Base-by-base conservation (phyloP, 1,140 invertebrate species). In the Hycleus cichorii region DNA sequence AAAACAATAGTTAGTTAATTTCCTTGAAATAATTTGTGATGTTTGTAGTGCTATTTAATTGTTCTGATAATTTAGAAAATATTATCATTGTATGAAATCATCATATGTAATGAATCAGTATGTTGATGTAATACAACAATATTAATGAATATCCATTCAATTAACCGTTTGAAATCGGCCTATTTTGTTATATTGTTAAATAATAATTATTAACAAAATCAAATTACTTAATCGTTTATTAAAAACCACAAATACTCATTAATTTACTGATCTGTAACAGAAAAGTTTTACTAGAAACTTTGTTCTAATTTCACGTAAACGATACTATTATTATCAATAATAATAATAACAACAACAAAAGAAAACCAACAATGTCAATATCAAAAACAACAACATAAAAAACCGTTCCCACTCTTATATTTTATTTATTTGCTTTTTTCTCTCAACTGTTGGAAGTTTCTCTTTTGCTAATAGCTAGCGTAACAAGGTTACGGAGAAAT, bases 401-500 rank as follows among this genome's bases (percentile, higher is more conserved):
- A 62, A 60, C 56, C 63, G 60, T 67, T 67, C 64, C 63, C 65
- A 66, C 54, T 61, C 54, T 57, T 48, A 6, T 10, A 11, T 42
- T n/a, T 42, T 47, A 18, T 9, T 47, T 47, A 39, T 25, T 47
- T 48, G 43, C 55, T 64, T 62, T 68, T 66, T 68, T 58, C 56
- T 50, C 40, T 42, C 10, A 5, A 11, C 11, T 51, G 44, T 52
- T 39, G 52, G 18, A 60, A 70, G 63, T 70, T 70, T 70, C 69
- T 70, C 69, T 70, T 70, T 67, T 66, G 67, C 67, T 68, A 68
- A 68, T 67, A 65, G 56, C 62, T 63, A 63, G 59, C 66, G 65
- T 70, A 70, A 69, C 69, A 69, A 69, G 66, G 69, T 70, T 69
- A 69, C 64, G 67, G 61, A 61, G 66, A 65, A 64, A 60, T 66